Evolutionary conservation across 2,113 vertebrate species (phyloP).

Genomic region (Dendropsophus ebraccatus): DNA sequence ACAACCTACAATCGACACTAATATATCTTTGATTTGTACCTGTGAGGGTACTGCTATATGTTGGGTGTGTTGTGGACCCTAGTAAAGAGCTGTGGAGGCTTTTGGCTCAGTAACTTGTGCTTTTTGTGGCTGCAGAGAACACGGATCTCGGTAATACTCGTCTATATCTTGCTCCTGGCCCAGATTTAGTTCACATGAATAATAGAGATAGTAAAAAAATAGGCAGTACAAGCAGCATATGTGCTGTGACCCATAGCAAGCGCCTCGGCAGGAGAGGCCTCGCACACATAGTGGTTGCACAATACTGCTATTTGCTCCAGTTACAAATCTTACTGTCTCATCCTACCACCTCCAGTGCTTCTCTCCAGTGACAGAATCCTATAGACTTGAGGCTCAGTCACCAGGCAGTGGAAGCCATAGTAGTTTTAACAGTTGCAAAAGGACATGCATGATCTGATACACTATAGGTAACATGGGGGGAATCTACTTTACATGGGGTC

Average conservation of each 20-base stretch:
- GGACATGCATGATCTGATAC: not conserved
- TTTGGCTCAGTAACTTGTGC: slow-evolving; percentile 7
- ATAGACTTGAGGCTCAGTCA: not conserved
- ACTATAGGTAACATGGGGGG: not conserved
- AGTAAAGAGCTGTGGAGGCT: not conserved
- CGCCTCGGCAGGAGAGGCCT: not conserved
- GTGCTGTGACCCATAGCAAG: not conserved
- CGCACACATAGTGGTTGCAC: not conserved
- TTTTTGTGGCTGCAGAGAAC: slow-evolving; percentile 11
- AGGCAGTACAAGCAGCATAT: not conserved
- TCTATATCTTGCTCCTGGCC: not conserved
- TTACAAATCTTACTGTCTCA: not conserved
- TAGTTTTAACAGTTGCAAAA: not conserved
- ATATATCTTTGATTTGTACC: too few relatives aligned
- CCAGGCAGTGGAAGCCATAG: not conserved
- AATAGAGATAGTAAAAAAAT: not conserved
- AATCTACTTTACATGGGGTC: not conserved
- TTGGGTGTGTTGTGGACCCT: not conserved
- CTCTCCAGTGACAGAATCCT: not conserved
- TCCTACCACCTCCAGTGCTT: not conserved
- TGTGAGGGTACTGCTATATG: too few relatives aligned
- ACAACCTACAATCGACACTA: too few relatives aligned
- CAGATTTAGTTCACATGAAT: not conserved
- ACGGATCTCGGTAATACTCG: not conserved
- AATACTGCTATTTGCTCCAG: not conserved